Conservation (phyloP, 2,113 vertebrate species). For the Raja brachyura region DNA sequence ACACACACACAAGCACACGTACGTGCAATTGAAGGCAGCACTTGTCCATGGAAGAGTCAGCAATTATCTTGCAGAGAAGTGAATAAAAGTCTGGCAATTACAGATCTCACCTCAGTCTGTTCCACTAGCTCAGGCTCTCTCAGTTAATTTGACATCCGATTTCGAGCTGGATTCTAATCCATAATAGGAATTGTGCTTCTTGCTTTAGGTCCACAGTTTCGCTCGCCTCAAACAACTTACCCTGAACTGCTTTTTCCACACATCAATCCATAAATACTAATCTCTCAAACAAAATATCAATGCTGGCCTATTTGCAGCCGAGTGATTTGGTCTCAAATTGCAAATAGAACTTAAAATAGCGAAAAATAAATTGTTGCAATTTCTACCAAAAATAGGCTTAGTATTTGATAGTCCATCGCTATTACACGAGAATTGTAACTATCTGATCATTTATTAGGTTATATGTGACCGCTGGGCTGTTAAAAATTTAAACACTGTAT, state of each 20-base stretch:
- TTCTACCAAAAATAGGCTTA: background rate
- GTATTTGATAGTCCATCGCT: background rate
- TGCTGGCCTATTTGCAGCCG: slow-evolving; percentile 6
- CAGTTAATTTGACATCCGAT: slow-evolving; percentile 8
- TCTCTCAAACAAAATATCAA: slow-evolving; percentile 27
- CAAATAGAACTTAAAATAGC: slow-evolving; percentile 29
- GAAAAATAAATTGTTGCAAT: slow-evolving; percentile 30
- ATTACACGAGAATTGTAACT: background rate
- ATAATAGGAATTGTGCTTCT: background rate
- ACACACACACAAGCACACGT: background rate
- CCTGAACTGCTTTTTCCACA: background rate
- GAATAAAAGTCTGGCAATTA: background rate
- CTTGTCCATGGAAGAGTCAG: background rate
- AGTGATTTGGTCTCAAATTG: slow-evolving; percentile 28
- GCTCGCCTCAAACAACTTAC: background rate
- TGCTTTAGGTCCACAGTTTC: background rate
- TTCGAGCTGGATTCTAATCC: background rate
- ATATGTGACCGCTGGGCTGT: background rate
- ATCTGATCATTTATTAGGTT: background rate
- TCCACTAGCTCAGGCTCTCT: background rate
- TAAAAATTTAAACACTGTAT: background rate
- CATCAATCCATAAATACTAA: slow-evolving; percentile 30
- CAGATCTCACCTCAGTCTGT: background rate
- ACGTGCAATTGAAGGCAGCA: background rate
- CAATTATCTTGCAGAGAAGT: background rate